Conservation (phyloP, 2,888 invertebrate genomes). For the Caenorhabditis wallacei region DNA sequence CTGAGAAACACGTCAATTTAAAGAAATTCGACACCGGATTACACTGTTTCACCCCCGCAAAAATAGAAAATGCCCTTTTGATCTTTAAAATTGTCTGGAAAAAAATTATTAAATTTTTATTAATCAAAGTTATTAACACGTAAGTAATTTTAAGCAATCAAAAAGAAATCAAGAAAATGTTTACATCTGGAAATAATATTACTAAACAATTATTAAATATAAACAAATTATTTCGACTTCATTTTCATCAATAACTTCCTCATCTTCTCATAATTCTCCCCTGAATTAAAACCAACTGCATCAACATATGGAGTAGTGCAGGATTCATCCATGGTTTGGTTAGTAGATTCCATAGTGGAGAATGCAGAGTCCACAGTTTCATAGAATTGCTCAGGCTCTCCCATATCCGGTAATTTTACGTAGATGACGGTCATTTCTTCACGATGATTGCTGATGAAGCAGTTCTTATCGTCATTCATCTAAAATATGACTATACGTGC, state of each 20-base stretch:
- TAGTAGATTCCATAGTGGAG: constrained; percentile 48
- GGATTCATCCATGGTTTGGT: background rate
- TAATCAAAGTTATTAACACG: too few relatives aligned
- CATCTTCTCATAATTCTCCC: constrained; percentile 31
- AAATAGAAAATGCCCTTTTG: too few relatives aligned
- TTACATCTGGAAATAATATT: background rate
- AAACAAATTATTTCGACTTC: background rate
- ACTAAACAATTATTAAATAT: background rate
- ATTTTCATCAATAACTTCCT: background rate
- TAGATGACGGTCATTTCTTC: constrained; percentile 71
- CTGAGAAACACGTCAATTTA: constrained; percentile 25
- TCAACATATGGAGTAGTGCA: constrained; percentile 26
- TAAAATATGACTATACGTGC: constrained; percentile 13
- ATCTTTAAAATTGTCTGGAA: too few relatives aligned
- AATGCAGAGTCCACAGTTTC: constrained; percentile 48
- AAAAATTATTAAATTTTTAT: too few relatives aligned
- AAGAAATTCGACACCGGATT: constrained; percentile 24
- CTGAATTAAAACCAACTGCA: constrained; percentile 19
- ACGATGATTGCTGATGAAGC: constrained; percentile 54
- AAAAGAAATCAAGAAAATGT: background rate
- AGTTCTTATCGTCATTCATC: constrained; percentile 49
- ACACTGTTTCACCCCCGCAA: constrained; percentile 12
- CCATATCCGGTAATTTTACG: constrained; percentile 29
- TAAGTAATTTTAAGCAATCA: background rate
- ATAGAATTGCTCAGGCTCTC: constrained; percentile 9